phyloP scores from a whole-genome alignment of 2,113 vertebrate genomes.

The Caracal caracal region DNA sequence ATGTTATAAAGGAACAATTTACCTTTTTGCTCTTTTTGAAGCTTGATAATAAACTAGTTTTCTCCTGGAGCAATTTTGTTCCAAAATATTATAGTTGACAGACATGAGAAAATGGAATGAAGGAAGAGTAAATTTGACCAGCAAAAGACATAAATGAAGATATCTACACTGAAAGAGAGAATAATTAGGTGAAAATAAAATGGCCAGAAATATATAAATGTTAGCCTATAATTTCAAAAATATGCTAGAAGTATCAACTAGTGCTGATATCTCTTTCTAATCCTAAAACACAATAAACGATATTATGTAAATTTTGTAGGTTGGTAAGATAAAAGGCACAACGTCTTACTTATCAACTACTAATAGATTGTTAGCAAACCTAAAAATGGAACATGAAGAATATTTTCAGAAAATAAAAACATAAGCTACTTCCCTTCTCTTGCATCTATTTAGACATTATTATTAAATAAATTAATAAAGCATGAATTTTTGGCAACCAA shows the following conservation, averaged over 20 bases:
- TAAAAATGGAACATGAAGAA: neutral
- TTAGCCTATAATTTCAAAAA: neutral
- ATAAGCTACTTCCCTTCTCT: fast-evolving
- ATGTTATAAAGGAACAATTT: neutral
- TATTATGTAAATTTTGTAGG: neutral
- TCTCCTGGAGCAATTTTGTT: neutral
- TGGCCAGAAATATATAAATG: neutral
- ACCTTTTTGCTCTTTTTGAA: neutral
- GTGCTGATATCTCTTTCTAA: neutral
- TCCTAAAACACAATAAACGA: neutral
- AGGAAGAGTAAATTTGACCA: neutral
- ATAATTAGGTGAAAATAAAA: neutral
- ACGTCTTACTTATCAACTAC: neutral
- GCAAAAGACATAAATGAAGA: neutral
- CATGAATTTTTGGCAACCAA: fast-evolving
- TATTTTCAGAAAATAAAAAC: neutral
- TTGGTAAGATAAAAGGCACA: neutral
- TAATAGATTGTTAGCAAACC: neutral
- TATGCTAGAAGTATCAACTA: neutral
- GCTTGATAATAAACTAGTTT: neutral
- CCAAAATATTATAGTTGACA: neutral
- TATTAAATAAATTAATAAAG: neutral
- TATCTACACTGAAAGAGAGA: neutral
- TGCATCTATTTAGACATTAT: neutral
- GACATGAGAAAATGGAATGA: neutral